Percentiles rank a stretch among this genome's conserved stretches.
Evolutionary conservation across 1,140 invertebrate species (phyloP).

Genomic region (Glossosoma conforme): DNA sequence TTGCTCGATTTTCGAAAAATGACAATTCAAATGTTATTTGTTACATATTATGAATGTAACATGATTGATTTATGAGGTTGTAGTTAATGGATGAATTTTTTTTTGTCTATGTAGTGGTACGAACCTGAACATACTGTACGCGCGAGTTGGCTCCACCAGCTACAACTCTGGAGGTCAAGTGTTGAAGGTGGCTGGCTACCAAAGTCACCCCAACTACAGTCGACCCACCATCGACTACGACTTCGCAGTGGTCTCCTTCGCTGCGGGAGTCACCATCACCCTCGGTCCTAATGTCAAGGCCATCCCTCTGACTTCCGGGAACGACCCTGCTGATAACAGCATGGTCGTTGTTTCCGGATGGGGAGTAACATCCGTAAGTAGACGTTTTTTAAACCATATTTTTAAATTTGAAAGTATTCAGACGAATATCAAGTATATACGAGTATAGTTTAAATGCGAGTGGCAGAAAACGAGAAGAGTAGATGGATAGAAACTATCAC

Average conservation of each 20-base stretch:
- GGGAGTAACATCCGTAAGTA: conserved; percentile 19
- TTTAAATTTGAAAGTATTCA: too few relatives aligned
- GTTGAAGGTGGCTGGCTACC: conserved; percentile 31
- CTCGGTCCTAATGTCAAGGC: conserved; percentile 11
- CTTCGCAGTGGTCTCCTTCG: conserved; percentile 40
- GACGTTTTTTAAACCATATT: too few relatives aligned
- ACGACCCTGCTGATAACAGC: conserved; percentile 12
- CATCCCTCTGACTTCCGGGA: conserved; percentile 1
- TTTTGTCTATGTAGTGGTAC: not conserved
- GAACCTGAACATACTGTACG: conserved; percentile 10
- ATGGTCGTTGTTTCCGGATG: conserved; percentile 24
- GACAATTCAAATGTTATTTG: too few relatives aligned
- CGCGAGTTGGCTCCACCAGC: conserved; percentile 21
- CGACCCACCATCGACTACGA: conserved; percentile 41
- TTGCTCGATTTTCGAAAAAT: too few relatives aligned
- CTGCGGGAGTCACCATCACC: conserved; percentile 8
- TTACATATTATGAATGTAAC: too few relatives aligned
- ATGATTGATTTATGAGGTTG: too few relatives aligned
- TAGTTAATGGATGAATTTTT: not conserved
- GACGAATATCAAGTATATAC: not conserved
- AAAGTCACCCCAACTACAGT: conserved; percentile 37
- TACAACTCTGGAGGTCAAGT: conserved; percentile 31
- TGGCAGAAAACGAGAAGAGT: too few relatives aligned
- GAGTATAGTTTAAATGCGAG: too few relatives aligned
- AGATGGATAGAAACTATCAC: too few relatives aligned